Conservation (phyloP, 2,888 invertebrate genomes). For the Macaria liturata region DNA sequence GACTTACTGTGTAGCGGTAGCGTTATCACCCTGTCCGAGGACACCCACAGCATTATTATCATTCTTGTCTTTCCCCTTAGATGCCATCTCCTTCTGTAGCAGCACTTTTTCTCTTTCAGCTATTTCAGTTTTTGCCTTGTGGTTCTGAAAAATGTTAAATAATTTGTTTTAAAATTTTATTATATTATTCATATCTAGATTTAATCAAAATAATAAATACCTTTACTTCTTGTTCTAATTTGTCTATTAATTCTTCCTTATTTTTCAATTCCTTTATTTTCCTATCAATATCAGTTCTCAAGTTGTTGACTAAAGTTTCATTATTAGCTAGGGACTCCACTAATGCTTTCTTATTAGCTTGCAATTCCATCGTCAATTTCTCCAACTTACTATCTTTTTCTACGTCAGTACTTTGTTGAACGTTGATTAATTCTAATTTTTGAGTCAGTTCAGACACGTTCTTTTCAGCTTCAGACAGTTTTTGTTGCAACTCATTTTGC, state of each 20-base stretch:
- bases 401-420: slow-evolving; percentile 66
- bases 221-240: slow-evolving; percentile 65
- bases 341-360: slow-evolving; percentile 61
- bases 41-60: slow-evolving; percentile 66
- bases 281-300: slow-evolving; percentile 65
- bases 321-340: slow-evolving; percentile 62
- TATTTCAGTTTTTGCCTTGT: slow-evolving; percentile 67
- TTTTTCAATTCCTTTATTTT: slow-evolving; percentile 68
- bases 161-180: too few relatives aligned
- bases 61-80: slow-evolving; percentile 64
- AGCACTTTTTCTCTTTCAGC: slow-evolving; percentile 66
- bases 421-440: slow-evolving; percentile 68
- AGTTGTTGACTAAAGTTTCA: slow-evolving; percentile 62
- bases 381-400: slow-evolving; percentile 73
- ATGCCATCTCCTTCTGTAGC: slow-evolving; percentile 62
- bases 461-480: slow-evolving; percentile 63
- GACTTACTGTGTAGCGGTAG: slow-evolving; percentile 56
- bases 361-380: slow-evolving; percentile 69
- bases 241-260: slow-evolving; percentile 63
- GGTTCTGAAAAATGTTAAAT: slow-evolving; percentile 53
- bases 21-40: slow-evolving; percentile 62
- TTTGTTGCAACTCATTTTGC: slow-evolving; percentile 62
- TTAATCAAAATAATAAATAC: slow-evolving; percentile 2
- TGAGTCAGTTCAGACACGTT: slow-evolving; percentile 64
- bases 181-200: too few relatives aligned